Conservation (phyloP, 2,888 invertebrate genomes). For the Meta bourneti region DNA sequence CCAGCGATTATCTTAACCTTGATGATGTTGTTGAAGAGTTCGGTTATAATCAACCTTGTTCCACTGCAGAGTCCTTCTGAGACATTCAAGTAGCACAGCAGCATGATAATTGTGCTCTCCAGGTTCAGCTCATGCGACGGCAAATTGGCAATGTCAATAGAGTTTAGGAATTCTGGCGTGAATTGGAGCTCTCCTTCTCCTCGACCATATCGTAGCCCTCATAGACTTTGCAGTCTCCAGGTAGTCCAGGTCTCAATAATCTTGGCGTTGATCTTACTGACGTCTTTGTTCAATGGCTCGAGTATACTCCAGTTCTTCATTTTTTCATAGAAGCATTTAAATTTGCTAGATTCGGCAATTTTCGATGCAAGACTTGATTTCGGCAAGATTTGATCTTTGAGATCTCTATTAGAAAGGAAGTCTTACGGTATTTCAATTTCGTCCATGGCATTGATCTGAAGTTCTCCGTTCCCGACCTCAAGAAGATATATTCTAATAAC, state of each 20-base stretch:
- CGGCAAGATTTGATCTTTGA: too few species aligned
- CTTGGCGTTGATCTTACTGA: background rate
- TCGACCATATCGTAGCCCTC: background rate
- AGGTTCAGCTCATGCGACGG: background rate
- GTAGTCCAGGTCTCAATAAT: too few species aligned
- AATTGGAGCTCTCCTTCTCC: slow-evolving; percentile 5
- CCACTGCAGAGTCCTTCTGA: background rate
- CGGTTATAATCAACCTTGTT: slow-evolving; percentile 5
- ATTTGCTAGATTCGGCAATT: too few species aligned
- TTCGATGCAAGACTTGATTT: too few species aligned
- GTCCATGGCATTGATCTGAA: too few species aligned
- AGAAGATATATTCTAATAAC: too few species aligned
- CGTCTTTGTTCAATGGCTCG: too few species aligned
- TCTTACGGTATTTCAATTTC: too few species aligned
- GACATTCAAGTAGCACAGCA: background rate
- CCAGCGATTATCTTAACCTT: background rate
- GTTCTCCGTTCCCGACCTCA: too few species aligned
- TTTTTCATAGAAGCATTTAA: too few species aligned
- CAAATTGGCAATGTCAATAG: background rate
- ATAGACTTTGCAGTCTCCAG: slow-evolving; percentile 17
- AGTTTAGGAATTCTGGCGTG: slow-evolving; percentile 18
- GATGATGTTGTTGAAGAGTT: background rate
- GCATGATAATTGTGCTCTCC: background rate
- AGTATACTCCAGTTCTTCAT: background rate
- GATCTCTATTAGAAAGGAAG: too few species aligned